These are phyloP conservation scores for Cygnus atratus DNA, from an alignment of 2,113 vertebrate genomes.

Conservation along the genomic window DNA sequence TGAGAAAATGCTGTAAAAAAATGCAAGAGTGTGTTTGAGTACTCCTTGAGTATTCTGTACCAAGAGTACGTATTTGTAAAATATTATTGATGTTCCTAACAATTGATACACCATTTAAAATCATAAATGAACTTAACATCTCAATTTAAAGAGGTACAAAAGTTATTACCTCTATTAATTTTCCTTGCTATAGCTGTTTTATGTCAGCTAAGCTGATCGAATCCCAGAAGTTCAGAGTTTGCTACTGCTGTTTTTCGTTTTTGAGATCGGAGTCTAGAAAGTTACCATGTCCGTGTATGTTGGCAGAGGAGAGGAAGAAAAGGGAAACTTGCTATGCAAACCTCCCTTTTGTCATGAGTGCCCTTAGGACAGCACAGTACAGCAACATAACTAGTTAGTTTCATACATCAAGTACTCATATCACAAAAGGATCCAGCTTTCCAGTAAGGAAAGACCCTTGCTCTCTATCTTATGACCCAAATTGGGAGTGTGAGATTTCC, in stretches of 20 bases:
- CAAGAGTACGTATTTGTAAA: neutral
- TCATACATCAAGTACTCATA: neutral
- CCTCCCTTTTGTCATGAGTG: neutral
- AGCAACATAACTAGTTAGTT: neutral
- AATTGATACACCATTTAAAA: neutral
- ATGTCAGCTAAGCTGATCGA: neutral
- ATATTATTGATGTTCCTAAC: neutral
- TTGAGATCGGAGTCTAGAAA: neutral
- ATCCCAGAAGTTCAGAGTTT: neutral
- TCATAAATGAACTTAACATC: neutral
- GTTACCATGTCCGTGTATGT: neutral
- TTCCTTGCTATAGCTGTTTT: neutral
- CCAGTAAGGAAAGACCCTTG: neutral
- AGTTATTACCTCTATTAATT: neutral
- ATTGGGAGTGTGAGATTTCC: neutral
- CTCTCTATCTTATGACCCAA: neutral
- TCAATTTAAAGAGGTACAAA: neutral
- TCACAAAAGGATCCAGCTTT: neutral
- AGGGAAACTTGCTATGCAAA: neutral
- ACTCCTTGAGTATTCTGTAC: no score
- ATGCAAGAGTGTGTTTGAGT: neutral
- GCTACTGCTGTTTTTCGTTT: neutral
- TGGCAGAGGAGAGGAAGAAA: neutral
- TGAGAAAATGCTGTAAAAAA: neutral
- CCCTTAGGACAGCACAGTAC: neutral